phyloP scores from a whole-genome alignment of 2,797 vertebrate genomes.

The Enteromius viviparus region DNA sequence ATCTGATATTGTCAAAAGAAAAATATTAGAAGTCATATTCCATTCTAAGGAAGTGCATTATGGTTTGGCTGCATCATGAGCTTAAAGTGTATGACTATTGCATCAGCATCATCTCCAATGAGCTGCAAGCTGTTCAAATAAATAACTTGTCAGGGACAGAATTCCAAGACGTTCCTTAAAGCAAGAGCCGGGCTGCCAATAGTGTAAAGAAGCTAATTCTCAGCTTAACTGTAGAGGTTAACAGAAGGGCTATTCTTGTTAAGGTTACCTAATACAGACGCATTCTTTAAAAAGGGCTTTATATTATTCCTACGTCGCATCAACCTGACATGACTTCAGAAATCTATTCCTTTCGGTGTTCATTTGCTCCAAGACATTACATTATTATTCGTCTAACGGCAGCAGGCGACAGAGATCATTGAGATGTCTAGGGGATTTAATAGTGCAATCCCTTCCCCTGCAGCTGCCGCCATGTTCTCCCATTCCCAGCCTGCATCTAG shows the following conservation, averaged over 20 bases:
- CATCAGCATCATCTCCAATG: conserved; percentile 21
- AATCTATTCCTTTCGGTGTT: background rate
- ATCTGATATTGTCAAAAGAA: background rate
- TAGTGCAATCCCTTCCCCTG: conserved; percentile 49
- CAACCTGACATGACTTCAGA: too few species aligned
- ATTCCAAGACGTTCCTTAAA: conserved; percentile 13
- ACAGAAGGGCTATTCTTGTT: conserved; percentile 37
- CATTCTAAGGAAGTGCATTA: background rate
- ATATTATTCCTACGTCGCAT: background rate
- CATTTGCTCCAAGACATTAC: background rate
- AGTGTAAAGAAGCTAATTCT: conserved; percentile 44
- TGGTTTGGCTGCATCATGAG: background rate
- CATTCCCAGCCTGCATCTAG: conserved; percentile 40
- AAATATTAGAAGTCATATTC: background rate
- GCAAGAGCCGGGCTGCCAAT: background rate
- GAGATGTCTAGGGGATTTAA: conserved; percentile 54
- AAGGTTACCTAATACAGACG: conserved; percentile 42
- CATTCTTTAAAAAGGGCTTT: conserved; percentile 14
- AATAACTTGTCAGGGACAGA: background rate
- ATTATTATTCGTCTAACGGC: background rate
- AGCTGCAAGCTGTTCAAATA: background rate
- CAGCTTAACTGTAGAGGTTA: conserved; percentile 50
- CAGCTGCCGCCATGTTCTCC: conserved; percentile 61
- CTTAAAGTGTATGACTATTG: background rate
- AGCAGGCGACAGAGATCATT: conserved; percentile 10